These are phyloP conservation scores for Diabrotica undecimpunctata DNA, from an alignment of 1,140 invertebrate species.

Conservation along the genomic window DNA sequence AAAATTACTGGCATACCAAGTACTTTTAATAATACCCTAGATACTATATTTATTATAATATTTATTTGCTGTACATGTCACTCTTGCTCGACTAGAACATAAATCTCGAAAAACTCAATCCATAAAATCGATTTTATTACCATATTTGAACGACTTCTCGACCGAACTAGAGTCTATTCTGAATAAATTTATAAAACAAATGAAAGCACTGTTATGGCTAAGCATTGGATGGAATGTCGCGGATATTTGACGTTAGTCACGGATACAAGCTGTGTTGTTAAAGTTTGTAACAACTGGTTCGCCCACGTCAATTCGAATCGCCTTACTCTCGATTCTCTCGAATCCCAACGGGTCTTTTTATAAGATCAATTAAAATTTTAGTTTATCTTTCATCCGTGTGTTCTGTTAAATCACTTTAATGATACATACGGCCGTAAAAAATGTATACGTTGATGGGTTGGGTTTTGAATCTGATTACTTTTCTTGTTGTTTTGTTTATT, in stretches of 20 bases:
- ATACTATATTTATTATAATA: too few species aligned
- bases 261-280: constrained; percentile 11
- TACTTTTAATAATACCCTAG: too few species aligned
- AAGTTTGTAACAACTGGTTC: constrained; percentile 19
- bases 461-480: too few species aligned
- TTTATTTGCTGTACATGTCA: too few species aligned
- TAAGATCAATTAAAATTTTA: constrained; percentile 7
- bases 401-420: too few species aligned
- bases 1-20: too few species aligned
- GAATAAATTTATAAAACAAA: constrained; percentile 8
- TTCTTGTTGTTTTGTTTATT: too few species aligned
- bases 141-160: background rate
- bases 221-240: constrained; percentile 5
- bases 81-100: constrained; percentile 4
- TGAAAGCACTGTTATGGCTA: constrained; percentile 18
- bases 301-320: constrained; percentile 14
- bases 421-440: too few species aligned
- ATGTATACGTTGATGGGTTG: too few species aligned
- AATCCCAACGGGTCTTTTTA: background rate
- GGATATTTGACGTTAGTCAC: constrained; percentile 20
- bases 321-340: background rate
- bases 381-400: background rate
- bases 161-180: background rate
- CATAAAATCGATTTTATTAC: background rate
- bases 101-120: constrained; percentile 6